Base-by-base conservation (phyloP, 1,140 invertebrate genomes). In the Hetaerina americana region DNA sequence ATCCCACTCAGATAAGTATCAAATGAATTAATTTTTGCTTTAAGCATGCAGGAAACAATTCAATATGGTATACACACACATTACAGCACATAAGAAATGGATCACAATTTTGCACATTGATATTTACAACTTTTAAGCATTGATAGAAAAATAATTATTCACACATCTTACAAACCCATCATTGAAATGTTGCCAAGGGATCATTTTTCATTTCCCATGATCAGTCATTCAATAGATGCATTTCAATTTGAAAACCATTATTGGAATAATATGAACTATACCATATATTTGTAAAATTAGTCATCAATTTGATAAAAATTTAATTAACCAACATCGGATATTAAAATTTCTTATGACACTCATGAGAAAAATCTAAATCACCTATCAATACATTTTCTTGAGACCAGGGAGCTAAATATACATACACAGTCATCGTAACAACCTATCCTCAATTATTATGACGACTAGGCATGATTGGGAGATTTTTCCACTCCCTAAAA, bases 71-170 rank as follows among this genome's bases (percentile, higher is more conserved):
- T 57, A 57, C 40, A 57, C 40, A 57, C 22, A 57, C n/a, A n/a
- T 57, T 57, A 57, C 40, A 57, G 40, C 40, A 57, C 40, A 57
- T 57, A n/a, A n/a, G 40, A 57, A 57, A 12, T 18, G 2, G 40
- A 57, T 57, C 40, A 57, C 40, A 57, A 18, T 18, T 57, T 57
- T 57, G 40, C 40, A 57, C 40, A 57, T 57, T 18, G 15, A 57
- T 57, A 40, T 40, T 8, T 40, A 57, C 22, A 57, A 57, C 15
- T 57, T 57, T 57, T 5, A 57, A 57, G 40, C 40, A 57, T 57
- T 57, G 40, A 57, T 57, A 57, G 40, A 57, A 57, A 57, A 57
- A 57, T 57, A 57, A 57, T 57, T 57, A 57, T 57, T 57, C 40
- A 57, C 40, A 57, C 15, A n/a, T 57, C 22, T 57, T n/a, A 57